Evolutionary conservation across 2,888 invertebrate species (phyloP), one percentile per base, ranked within the genome.

Genomic region (Cosmopolites sordidus): DNA sequence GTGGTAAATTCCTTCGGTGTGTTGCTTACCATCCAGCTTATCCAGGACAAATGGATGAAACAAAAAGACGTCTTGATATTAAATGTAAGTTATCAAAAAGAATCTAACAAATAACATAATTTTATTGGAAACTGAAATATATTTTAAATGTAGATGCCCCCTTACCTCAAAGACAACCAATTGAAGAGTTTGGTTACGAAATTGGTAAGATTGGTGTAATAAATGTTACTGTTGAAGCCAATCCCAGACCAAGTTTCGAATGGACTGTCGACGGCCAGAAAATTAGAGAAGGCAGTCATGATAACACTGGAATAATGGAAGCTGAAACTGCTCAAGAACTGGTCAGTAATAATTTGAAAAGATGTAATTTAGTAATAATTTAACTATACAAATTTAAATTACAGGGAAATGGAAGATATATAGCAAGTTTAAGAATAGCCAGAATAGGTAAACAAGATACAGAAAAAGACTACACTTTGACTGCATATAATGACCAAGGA

Each of bases 401-500:
- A 4, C 69, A 88, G 83, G 87, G 86, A 45, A 76, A 75, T 51
- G 85, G 85, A 16, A 78, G 75, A 66, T 90, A 86, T 78, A 82
- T 83, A 66, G 79, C 84, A 6, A 82, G 83, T 0, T 69, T 91
- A 61, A 76, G 80, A 39, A 79, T 91, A 60, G 78, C 82, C 4
- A 79, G 79, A 14, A 80, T 91, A 18, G 80, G 81, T 17, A 84
- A 87, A 62, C 84, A 87, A 59, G 89, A 90, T 65, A 89, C 89
- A 1, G 87, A 87, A 33, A 80, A 83, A 53, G 79, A 79, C 0
- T 89, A 87, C 74, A 76, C 78, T 63, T 73, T 91, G 59, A 78
- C 78, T 11, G 87, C 87, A 1, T 75, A 74, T 66, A 91, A 90
- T 70, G 79, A 78, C n/a, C 77, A 83, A 46, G 90, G 89, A 1